Evolutionary conservation across 2,797 vertebrate genomes (phyloP).

Genomic region (Aldrovandia affinis): DNA sequence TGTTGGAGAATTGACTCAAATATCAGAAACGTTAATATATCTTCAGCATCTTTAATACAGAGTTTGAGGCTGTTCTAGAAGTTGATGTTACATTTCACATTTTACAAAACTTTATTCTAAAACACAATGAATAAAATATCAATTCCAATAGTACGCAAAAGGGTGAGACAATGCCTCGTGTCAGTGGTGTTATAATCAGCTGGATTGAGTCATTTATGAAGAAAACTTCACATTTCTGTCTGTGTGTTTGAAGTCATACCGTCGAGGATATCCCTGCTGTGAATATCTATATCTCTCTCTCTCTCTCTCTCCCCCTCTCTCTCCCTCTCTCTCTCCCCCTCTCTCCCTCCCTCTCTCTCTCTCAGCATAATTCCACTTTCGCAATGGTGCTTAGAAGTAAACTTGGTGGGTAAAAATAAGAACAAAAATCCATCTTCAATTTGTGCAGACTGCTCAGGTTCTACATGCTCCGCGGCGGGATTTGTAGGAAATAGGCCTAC

Average conservation of each 20-base stretch:
- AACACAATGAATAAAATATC: neutral
- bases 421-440: neutral
- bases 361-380: constrained; percentile 30
- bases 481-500: neutral
- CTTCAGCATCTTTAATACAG: neutral
- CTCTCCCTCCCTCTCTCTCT: constrained; percentile 16
- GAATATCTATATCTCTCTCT: constrained; percentile 14
- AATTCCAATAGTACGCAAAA: constrained; percentile 19
- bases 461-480: neutral
- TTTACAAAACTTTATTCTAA: constrained; percentile 7
- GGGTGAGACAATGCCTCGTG: constrained; percentile 28
- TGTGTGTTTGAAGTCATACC: constrained; percentile 21
- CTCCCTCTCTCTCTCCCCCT: constrained; percentile 15
- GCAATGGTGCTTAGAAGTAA: constrained; percentile 30
- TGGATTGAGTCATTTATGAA: constrained; percentile 23
- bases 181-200: constrained; percentile 23
- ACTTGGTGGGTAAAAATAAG: neutral
- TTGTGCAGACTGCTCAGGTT: neutral
- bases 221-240: constrained; percentile 13
- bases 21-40: no score
- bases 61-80: neutral
- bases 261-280: constrained; percentile 8
- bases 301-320: constrained; percentile 22
- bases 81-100: neutral
- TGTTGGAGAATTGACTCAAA: no score